Conservation (phyloP, 2,888 invertebrate species). For the Caradrina clavipalpis region DNA sequence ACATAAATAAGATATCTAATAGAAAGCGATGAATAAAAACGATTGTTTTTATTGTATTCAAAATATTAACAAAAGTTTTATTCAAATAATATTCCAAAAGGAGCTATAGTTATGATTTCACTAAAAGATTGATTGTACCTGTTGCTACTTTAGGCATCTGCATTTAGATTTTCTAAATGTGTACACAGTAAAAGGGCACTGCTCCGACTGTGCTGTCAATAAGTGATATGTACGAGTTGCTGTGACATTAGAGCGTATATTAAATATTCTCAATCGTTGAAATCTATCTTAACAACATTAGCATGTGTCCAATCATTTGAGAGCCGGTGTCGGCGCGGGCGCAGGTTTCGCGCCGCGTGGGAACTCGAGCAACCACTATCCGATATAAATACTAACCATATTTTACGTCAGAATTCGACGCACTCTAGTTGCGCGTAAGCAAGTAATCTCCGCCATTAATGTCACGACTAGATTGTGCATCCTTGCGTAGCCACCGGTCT, state of each 20-base stretch:
- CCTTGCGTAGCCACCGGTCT: conserved; percentile 77
- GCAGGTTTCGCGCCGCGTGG: conserved; percentile 76
- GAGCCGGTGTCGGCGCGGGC: conserved; percentile 42
- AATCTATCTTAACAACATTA: conserved; percentile 58
- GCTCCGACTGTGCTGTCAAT: conserved; percentile 32
- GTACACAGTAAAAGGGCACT: conserved; percentile 25
- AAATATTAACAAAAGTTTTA: conserved; percentile 15
- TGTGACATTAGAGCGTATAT: conserved; percentile 41
- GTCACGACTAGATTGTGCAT: conserved; percentile 86
- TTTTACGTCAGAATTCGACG: conserved; percentile 84
- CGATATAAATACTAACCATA: conserved; percentile 76
- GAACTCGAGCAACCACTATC: conserved; percentile 78
- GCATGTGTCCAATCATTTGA: conserved; percentile 57
- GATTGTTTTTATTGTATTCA: conserved; percentile 35
- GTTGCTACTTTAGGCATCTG: neutral
- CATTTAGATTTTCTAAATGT: conserved; percentile 4
- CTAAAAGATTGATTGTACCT: conserved; percentile 26
- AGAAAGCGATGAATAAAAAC: conserved; percentile 37
- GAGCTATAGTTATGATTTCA: conserved; percentile 35
- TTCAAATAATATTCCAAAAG: conserved; percentile 9
- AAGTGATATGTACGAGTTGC: conserved; percentile 24
- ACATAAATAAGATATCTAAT: conserved; percentile 39
- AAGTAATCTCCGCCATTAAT: conserved; percentile 79
- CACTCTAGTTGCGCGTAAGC: conserved; percentile 78
- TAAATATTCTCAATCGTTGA: conserved; percentile 52